These are phyloP conservation scores for Styela clava DNA, from an alignment of 23 tunicate genomes.

Conservation along the genomic window DNA sequence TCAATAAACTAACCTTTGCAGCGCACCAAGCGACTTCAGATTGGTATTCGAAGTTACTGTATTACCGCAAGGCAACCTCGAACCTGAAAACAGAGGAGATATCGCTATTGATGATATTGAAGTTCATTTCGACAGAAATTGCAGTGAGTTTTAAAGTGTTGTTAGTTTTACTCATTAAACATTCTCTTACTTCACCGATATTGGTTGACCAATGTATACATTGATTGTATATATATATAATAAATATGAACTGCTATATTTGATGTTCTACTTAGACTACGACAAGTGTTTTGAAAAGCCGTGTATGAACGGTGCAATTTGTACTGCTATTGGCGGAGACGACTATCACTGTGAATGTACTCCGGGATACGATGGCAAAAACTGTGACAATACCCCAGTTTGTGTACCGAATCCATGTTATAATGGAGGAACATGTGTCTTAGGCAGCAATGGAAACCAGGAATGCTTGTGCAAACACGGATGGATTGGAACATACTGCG, in stretches of 20 bases:
- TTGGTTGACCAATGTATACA: not conserved
- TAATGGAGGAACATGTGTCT: slow-evolving; percentile 50
- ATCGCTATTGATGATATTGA: slow-evolving; percentile 80
- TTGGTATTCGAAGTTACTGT: slow-evolving; percentile 54
- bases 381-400: slow-evolving; percentile 33
- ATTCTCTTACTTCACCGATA: not conserved
- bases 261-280: slow-evolving; percentile 38
- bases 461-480: slow-evolving; percentile 54
- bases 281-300: slow-evolving; percentile 65
- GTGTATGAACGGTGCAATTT: slow-evolving; percentile 61
- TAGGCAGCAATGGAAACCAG: slow-evolving; percentile 35
- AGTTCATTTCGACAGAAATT: slow-evolving; percentile 33
- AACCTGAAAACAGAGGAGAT: slow-evolving; percentile 73
- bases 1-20: no score
- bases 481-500: slow-evolving; percentile 48
- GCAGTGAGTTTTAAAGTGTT: slow-evolving; percentile 36
- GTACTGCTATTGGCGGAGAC: slow-evolving; percentile 38
- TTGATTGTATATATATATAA: no score
- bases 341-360: slow-evolving; percentile 50
- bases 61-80: slow-evolving; percentile 36
- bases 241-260: no score
- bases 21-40: slow-evolving; percentile 55
- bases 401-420: slow-evolving; percentile 75
- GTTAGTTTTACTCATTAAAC: not conserved
- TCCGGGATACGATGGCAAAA: slow-evolving; percentile 34